Evolutionary conservation across 2,888 invertebrate species (phyloP).

Genomic region (Hydroisotoma schaefferi): DNA sequence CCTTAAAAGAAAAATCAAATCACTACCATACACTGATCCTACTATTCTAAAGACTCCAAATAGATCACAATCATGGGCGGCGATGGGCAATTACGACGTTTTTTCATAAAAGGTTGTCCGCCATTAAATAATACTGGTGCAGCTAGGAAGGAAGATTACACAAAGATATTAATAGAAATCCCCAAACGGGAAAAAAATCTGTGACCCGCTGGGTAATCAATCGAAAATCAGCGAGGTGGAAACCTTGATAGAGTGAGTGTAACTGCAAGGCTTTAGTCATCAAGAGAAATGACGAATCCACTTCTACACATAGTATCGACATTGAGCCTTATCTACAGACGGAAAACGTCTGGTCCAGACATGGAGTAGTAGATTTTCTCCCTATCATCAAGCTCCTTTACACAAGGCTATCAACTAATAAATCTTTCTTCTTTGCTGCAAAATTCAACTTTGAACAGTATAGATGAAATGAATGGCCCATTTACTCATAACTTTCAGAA

Average conservation of each 20-base stretch:
- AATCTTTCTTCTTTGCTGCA: background rate
- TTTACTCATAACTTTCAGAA: background rate
- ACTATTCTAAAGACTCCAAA: too few species aligned
- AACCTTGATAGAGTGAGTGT: slow-evolving; percentile 38
- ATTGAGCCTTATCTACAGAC: background rate
- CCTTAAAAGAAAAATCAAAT: too few species aligned
- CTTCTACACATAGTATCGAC: too few species aligned
- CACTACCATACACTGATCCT: too few species aligned
- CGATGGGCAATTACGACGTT: too few species aligned
- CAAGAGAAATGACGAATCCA: slow-evolving; percentile 32
- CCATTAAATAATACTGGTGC: too few species aligned
- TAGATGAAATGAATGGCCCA: background rate
- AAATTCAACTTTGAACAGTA: background rate
- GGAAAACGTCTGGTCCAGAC: slow-evolving; percentile 3
- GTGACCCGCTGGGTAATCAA: slow-evolving; percentile 39
- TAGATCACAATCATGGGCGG: too few species aligned
- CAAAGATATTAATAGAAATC: slow-evolving; percentile 1
- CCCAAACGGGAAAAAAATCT: slow-evolving; percentile 12
- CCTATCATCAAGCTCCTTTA: background rate
- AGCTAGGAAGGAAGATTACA: too few species aligned
- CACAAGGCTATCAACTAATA: background rate
- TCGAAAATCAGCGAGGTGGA: slow-evolving; percentile 43
- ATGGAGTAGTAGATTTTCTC: background rate
- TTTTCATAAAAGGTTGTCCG: too few species aligned
- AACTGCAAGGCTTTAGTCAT: slow-evolving; percentile 32